Evolutionary conservation across 2,113 vertebrate genomes (phyloP).

Genomic region (Aegotheles bennettii): DNA sequence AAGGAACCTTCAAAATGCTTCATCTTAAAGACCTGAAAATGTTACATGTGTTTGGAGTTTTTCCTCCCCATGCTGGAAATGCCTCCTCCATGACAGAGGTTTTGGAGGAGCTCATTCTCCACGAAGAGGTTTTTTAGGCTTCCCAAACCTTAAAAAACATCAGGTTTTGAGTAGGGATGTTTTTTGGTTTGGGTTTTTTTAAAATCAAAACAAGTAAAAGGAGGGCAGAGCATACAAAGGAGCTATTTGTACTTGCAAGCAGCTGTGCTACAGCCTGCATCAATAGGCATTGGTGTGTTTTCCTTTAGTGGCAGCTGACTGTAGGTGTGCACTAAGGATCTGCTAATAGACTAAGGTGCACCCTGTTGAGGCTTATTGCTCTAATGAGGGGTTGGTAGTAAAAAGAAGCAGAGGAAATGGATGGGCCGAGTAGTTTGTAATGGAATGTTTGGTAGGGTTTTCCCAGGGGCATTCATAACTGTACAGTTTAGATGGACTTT

Average conservation of each 20-base stretch:
- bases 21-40: background rate
- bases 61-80: background rate
- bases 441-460: background rate
- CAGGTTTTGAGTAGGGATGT: background rate
- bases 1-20: background rate
- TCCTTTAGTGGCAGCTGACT: background rate
- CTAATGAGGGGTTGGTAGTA: conserved; percentile 2
- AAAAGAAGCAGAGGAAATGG: conserved; percentile 39
- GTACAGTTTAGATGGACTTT: background rate
- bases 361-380: background rate
- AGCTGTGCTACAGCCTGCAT: conserved; percentile 3
- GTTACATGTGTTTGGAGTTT: background rate
- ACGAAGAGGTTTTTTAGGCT: background rate
- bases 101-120: background rate
- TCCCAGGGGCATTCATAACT: background rate
- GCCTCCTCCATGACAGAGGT: accelerated
- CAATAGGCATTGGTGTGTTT: background rate
- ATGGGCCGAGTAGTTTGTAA: background rate
- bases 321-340: conserved; percentile 16
- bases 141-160: background rate
- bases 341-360: conserved; percentile 15
- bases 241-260: background rate
- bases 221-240: conserved; percentile 3
- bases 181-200: too few relatives aligned
- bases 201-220: background rate